These are phyloP conservation scores for Mystacornis crossleyi DNA, from an alignment of 2,113 vertebrate species.

Conservation along the genomic window DNA sequence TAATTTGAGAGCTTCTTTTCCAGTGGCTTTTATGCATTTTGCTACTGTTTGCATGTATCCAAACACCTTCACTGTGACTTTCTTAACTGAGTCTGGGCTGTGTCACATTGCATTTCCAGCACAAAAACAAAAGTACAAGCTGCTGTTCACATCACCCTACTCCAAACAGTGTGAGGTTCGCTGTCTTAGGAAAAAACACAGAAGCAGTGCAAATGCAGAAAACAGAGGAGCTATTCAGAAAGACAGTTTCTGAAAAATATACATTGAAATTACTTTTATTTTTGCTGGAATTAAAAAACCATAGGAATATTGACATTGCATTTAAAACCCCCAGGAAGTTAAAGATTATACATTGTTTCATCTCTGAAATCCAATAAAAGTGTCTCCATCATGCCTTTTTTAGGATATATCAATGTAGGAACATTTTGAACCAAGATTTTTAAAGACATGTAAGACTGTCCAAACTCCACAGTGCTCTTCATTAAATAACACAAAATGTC, in stretches of 20 bases:
- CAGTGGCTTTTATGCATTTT: background rate
- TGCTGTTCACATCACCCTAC: background rate
- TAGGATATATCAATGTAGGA: constrained; percentile 11
- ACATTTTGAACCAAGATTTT: constrained; percentile 34
- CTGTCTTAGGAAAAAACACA: background rate
- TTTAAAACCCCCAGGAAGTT: constrained; percentile 70
- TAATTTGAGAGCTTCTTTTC: background rate
- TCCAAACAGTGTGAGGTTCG: background rate
- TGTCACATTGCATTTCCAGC: background rate
- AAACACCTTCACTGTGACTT: background rate
- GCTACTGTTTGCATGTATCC: background rate
- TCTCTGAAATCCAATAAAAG: constrained; percentile 53
- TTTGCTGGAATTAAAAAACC: constrained; percentile 72
- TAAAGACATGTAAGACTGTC: background rate
- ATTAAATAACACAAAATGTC: constrained; percentile 41
- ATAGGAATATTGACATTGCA: constrained; percentile 69
- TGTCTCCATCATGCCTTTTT: background rate
- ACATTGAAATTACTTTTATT: constrained; percentile 74
- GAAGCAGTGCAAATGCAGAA: background rate
- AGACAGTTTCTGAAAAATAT: constrained; percentile 67
- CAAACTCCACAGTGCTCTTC: constrained; percentile 44
- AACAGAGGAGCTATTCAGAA: constrained; percentile 48
- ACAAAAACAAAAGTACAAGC: background rate
- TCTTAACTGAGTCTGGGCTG: background rate
- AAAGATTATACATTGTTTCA: constrained; percentile 52